These are phyloP conservation scores for Epicampocera succincta DNA, from an alignment of 2,888 invertebrate species.

Conservation along the genomic window DNA sequence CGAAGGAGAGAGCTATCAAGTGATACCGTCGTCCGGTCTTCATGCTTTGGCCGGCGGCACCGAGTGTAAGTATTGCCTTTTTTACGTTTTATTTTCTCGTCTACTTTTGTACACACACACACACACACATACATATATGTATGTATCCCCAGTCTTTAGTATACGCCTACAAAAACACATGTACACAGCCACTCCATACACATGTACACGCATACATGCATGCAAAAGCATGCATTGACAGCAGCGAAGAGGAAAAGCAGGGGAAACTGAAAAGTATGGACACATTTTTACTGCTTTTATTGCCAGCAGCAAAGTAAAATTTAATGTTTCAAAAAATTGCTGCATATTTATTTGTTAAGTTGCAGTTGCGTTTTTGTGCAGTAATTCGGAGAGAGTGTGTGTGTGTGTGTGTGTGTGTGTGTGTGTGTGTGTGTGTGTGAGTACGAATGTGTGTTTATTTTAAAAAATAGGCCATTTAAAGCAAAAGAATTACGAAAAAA, in stretches of 20 bases:
- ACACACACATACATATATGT: background rate
- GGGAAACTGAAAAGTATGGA: constrained; percentile 7
- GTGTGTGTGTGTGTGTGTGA: background rate
- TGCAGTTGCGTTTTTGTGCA: constrained; percentile 25
- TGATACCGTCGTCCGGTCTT: constrained; percentile 76
- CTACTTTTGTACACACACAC: background rate
- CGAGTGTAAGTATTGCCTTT: constrained; percentile 77
- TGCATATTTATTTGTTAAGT: constrained; percentile 34
- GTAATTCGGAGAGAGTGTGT: background rate
- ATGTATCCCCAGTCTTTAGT: no score
- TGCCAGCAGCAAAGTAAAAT: constrained; percentile 18
- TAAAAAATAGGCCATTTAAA: background rate
- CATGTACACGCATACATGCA: background rate
- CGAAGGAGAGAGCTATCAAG: constrained; percentile 79
- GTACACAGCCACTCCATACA: background rate
- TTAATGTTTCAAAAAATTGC: constrained; percentile 36
- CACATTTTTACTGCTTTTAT: constrained; percentile 27
- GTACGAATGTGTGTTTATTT: background rate
- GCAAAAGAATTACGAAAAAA: background rate
- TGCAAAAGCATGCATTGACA: no score
- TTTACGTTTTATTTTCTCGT: background rate
- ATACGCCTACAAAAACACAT: no score
- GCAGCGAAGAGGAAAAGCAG: background rate
- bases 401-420: background rate
- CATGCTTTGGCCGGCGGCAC: constrained; percentile 70